Evolutionary conservation across 2,888 invertebrate genomes (phyloP), one percentile per base, ranked within the genome.

Genomic region (Carterocephalus palaemon): DNA sequence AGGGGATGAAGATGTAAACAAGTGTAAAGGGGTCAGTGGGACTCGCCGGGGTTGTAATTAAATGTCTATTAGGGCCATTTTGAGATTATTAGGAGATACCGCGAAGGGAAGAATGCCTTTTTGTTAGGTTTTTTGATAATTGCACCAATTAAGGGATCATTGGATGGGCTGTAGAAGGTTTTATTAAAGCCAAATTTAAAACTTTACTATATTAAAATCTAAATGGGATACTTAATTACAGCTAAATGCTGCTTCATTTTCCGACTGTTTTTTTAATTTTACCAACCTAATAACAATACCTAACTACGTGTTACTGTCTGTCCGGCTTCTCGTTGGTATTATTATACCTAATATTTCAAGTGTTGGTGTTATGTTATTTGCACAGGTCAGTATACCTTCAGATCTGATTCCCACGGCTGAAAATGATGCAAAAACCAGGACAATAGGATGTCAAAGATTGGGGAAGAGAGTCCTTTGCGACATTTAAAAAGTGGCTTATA

Each of bases 1-100:
- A 64, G 68, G 80, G 83, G 82, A 86, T 86, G 76, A 77, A 86
- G 85, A 84, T 78, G 85, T 86, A 85, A 86, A 84, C 85, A 86
- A 83, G 85, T 85, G 86, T 83, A 84, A 85, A 84, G 83, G 85
- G 86, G 85, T 85, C 85, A 85, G 78, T 80, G 79, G 81, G 75
- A 75, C 80, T 70, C 74, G 63, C 63, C 65, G 62, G 56, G 67
- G 63, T 65, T 75, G 70, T 83, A 83, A 85, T 86, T 85, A 85
- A 85, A 84, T 83, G 75, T 76, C 77, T 83, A 86, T 85, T 86
- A 85, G 80, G 68, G 64, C 57, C 70, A 71, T 80, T 85, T 83
- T 78, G 63, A 65, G 74, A 71, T 75, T 74, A 81, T 84, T 83
- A 79, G 75, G 70, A 63, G 64, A 59, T 70, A 77, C 78, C 70